These are phyloP conservation scores for Dicyrtomina minuta DNA, from an alignment of 2,888 invertebrate species.

Conservation along the genomic window DNA sequence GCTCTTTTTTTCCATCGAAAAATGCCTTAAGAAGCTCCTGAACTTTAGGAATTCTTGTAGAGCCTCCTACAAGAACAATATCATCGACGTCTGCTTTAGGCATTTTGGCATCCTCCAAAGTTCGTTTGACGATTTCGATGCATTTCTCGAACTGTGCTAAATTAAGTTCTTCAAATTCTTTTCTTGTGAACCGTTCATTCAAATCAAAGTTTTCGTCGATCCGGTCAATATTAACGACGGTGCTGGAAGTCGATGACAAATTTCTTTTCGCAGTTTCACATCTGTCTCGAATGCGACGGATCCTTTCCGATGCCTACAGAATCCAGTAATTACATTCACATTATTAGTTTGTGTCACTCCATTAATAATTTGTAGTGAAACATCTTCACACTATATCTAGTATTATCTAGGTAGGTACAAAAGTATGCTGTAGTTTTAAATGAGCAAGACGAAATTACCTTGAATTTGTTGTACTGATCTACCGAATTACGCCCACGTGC, in stretches of 20 bases:
- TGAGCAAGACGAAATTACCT: too few species aligned
- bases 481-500: neutral
- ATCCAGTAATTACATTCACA: too few species aligned
- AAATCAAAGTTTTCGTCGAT: conserved; percentile 1
- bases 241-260: neutral
- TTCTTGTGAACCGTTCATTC: neutral
- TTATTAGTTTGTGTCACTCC: too few species aligned
- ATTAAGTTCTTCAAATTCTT: neutral
- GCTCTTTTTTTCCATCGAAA: conserved; percentile 71
- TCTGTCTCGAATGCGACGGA: neutral
- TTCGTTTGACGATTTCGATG: neutral
- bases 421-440: too few species aligned
- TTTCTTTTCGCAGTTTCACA: conserved; percentile 25
- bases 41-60: conserved; percentile 76
- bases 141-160: neutral
- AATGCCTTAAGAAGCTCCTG: conserved; percentile 71
- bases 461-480: too few species aligned
- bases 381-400: too few species aligned
- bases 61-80: conserved; percentile 54
- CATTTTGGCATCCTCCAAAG: neutral
- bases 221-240: neutral
- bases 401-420: too few species aligned
- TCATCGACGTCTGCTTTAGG: neutral
- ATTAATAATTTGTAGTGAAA: neutral
- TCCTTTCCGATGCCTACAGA: neutral